Percentiles rank a stretch among this genome's conserved stretches.
These are phyloP conservation scores for Eumaeus atala DNA, from an alignment of 1,140 invertebrate species.

Conservation along the genomic window DNA sequence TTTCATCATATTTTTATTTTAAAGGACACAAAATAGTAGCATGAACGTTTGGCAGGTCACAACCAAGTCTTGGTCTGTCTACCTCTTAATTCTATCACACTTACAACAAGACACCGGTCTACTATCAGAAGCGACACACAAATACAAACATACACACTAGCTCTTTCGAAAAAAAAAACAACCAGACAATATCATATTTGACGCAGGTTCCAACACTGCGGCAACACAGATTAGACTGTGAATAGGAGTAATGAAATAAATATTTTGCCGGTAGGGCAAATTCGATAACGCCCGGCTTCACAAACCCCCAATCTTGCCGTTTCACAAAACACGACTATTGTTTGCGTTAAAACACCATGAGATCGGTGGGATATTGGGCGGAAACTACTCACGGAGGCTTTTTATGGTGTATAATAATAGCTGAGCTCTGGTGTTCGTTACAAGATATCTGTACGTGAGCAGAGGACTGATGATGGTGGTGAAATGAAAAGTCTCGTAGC, in stretches of 20 bases:
- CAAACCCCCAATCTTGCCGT: conserved; percentile 64
- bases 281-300: conserved; percentile 54
- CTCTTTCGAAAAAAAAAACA: no score
- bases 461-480: not conserved
- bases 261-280: conserved; percentile 68
- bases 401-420: not conserved
- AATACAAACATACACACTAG: no score
- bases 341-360: conserved; percentile 55
- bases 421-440: no score
- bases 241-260: conserved; percentile 73
- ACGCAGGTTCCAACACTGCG: conserved; percentile 15
- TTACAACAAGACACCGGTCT: no score
- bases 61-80: no score
- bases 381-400: conserved; percentile 28
- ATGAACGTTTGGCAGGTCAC: no score
- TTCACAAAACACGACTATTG: conserved; percentile 61
- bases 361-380: conserved; percentile 50
- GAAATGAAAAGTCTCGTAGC: no score
- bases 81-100: no score
- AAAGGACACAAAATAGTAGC: no score
- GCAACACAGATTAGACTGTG: conserved; percentile 65
- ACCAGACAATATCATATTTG: no score
- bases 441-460: not conserved
- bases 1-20: no score
- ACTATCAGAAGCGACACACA: no score